These are phyloP conservation scores for Meteorus cinctellus DNA, from an alignment of 2,888 invertebrate genomes.

Conservation along the genomic window DNA sequence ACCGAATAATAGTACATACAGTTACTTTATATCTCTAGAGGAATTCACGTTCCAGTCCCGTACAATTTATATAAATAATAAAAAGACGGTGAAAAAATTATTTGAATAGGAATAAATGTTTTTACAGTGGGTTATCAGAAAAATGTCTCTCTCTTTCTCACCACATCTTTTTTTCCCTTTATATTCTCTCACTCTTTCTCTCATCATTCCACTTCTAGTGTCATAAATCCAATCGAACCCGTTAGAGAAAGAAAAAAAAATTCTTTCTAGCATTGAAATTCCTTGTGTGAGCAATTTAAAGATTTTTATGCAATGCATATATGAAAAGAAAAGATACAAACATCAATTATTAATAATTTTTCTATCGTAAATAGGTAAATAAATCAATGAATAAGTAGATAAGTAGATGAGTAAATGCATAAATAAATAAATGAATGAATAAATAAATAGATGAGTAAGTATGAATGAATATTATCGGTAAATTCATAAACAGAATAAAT, in stretches of 20 bases:
- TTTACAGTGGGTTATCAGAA: background rate
- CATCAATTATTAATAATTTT: background rate
- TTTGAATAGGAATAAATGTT: background rate
- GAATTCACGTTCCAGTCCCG: slow-evolving; percentile 56
- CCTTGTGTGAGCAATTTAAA: slow-evolving; percentile 1
- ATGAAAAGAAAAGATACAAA: slow-evolving; percentile 17
- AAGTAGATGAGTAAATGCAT: background rate
- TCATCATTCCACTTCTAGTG: background rate
- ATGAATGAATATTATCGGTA: too few relatives aligned
- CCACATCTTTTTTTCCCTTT: background rate
- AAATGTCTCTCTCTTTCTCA: background rate
- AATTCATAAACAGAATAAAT: too few relatives aligned
- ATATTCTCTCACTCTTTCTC: background rate
- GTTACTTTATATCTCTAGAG: slow-evolving; percentile 65
- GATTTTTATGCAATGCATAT: background rate
- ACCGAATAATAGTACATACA: slow-evolving; percentile 54
- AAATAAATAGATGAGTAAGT: background rate
- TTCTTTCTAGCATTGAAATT: background rate
- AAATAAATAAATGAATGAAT: background rate
- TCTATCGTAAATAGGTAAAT: background rate
- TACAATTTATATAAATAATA: slow-evolving; percentile 48
- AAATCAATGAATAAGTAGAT: too few relatives aligned
- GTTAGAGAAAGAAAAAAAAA: background rate
- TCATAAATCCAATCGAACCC: slow-evolving; percentile 13
- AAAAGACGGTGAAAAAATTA: background rate